Percentiles rank a stretch among this genome's conserved stretches.
Conservation (phyloP, 2,888 invertebrate genomes). For the Agriopis leucophaearia region DNA sequence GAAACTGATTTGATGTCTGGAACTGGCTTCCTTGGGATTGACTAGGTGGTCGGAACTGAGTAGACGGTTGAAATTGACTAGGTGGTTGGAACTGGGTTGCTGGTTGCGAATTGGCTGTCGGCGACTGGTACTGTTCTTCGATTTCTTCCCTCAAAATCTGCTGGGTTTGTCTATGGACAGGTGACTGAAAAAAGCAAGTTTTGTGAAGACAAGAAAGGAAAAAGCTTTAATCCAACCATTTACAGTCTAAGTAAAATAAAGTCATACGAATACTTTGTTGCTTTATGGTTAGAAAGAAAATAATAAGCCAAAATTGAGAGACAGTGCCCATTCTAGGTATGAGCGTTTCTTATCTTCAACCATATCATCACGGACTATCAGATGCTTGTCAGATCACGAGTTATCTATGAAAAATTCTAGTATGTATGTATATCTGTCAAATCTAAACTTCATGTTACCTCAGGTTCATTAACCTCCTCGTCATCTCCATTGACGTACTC, state of each 20-base stretch:
- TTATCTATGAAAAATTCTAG: too few species aligned
- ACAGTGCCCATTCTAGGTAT: too few species aligned
- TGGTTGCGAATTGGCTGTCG: conserved; percentile 20
- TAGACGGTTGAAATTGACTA: conserved; percentile 15
- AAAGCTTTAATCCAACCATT: too few species aligned
- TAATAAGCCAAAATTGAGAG: too few species aligned
- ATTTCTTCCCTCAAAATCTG: conserved; percentile 64
- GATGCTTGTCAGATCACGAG: too few species aligned
- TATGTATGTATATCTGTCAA: too few species aligned
- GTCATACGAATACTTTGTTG: too few species aligned
- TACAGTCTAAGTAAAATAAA: too few species aligned
- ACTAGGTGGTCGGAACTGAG: conserved; percentile 5
- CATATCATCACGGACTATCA: too few species aligned
- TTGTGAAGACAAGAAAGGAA: too few species aligned
- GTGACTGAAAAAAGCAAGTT: conserved; percentile 58
- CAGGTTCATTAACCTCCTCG: conserved; percentile 57
- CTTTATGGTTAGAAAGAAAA: too few species aligned
- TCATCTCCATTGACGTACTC: conserved; percentile 61
- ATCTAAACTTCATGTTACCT: conserved; percentile 48
- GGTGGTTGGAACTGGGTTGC: conserved; percentile 11
- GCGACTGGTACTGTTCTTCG: conserved; percentile 47
- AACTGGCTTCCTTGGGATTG: neutral
- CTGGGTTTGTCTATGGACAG: conserved; percentile 54
- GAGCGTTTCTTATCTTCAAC: too few species aligned
- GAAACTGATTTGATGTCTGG: conserved; percentile 1